phyloP scores from a whole-genome alignment of 1,140 invertebrate species.

The Drosophila pseudoananassae region DNA sequence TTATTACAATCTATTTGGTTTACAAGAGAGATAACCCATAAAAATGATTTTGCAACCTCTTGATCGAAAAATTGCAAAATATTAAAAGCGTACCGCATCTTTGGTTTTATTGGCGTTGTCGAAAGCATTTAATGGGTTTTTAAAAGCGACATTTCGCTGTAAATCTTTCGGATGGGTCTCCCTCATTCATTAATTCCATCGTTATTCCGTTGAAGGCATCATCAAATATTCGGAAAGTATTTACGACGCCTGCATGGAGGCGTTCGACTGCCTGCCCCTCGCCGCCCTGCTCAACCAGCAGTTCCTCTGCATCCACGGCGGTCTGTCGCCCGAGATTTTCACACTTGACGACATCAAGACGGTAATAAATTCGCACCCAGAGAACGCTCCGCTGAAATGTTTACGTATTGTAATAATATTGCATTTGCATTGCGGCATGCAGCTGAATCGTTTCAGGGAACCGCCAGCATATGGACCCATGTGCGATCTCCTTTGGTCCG shows the following conservation, averaged over 20 bases:
- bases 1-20: background rate
- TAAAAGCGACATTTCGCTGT: constrained; percentile 41
- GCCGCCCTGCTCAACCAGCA: constrained; percentile 99
- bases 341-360: constrained; percentile 99
- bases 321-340: constrained; percentile 99
- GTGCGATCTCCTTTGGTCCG: constrained; percentile 99
- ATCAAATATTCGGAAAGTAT: constrained; percentile 99
- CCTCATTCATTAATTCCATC: constrained; percentile 14
- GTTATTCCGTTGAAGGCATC: constrained; percentile 90
- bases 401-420: constrained; percentile 40
- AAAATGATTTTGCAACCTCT: background rate
- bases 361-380: constrained; percentile 67
- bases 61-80: constrained; percentile 4
- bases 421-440: constrained; percentile 14
- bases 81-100: background rate
- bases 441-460: constrained; percentile 99
- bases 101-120: constrained; percentile 25
- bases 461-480: constrained; percentile 99
- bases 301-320: constrained; percentile 99
- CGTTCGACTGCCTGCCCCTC: constrained; percentile 99
- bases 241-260: constrained; percentile 99
- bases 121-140: constrained; percentile 24
- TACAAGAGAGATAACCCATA: background rate
- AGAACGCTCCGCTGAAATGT: constrained; percentile 65
- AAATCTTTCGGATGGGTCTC: constrained; percentile 19